Base-by-base conservation (phyloP, 2,797 vertebrate species). In the Heterohyrax brucei region DNA sequence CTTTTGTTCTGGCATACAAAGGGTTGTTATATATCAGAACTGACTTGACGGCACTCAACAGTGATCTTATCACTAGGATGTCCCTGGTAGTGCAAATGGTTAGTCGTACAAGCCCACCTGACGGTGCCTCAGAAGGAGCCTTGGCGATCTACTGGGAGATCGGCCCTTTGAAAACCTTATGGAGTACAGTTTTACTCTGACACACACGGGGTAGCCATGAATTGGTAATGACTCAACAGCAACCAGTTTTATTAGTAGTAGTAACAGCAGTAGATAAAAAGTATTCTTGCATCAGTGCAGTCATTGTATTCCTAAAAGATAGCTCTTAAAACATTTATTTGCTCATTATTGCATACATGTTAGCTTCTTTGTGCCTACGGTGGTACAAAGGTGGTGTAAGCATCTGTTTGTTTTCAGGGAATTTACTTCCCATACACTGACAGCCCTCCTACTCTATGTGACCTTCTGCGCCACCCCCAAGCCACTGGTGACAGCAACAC, bases 241-340 rank as follows among this genome's bases (percentile, higher is more conserved):
- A 39, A 39, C 39, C 13, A 14, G 53, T 53, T 53, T 44, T 79
- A 85, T 16, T 70, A 61, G 33, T 46, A 48, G 48, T 48, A 84
- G 33, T 78, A 76, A 76, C 1, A 59, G 10, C 44, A 90, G 30
- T 13, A 84, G 83, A 64, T 61, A 77, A 44, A 72, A 77, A 84
- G 18, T 56, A 62, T 76, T 82, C 3, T 44, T 56, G 26, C 7
- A 73, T 50, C 70, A 88, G 24, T 62, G 87, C 9, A 79, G 21
- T 70, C 46, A 14, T 30, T 79, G 19, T 39, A 91, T 70, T 87
- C 76, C 89, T 87, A 72, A 80, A 59, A 89, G 84, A 72, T 39
- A 90, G 53, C n/a, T 73, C 82, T 94, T 9, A 91, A 70, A 46
- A 91, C 24, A 92, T 33, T 56, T 56, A 77, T 72, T 90, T 96